Evolutionary conservation across 1,140 invertebrate species (phyloP).

Genomic region (Apis laboriosa): DNA sequence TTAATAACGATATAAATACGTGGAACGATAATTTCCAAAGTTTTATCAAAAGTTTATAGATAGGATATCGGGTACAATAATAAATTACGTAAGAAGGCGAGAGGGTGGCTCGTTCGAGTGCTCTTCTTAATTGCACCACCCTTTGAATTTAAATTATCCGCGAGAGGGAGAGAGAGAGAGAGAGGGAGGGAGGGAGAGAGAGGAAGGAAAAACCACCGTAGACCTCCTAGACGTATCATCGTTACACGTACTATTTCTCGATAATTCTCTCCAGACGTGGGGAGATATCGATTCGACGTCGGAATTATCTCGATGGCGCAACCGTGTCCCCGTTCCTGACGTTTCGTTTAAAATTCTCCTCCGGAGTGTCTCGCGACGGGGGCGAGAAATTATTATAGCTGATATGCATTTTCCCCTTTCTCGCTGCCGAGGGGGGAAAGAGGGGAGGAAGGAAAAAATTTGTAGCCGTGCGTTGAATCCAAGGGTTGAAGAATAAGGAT

Average conservation of each 20-base stretch:
- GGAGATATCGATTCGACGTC: not conserved
- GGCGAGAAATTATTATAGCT: not conserved
- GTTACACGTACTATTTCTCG: constrained; percentile 13
- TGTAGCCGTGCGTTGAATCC: not conserved
- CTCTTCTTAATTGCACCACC: constrained; percentile 38
- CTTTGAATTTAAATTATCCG: constrained; percentile 46
- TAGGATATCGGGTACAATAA: not conserved
- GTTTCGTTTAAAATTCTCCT: constrained; percentile 13
- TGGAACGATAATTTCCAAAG: not conserved
- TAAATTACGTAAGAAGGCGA: constrained; percentile 16
- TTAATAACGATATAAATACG: not conserved
- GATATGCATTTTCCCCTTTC: not conserved
- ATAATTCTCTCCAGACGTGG: constrained; percentile 10
- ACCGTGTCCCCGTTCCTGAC: not conserved
- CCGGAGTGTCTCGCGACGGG: not conserved
- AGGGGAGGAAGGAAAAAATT: not conserved
- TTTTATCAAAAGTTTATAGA: not conserved
- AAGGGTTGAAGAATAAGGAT: not conserved
- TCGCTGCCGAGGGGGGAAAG: not conserved
- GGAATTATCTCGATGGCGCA: not conserved
- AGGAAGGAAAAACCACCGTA: not conserved
- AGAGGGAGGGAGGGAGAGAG: not conserved
- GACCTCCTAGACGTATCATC: not conserved
- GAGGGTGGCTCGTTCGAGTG: constrained; percentile 9
- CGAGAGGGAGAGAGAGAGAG: not conserved